Percentiles rank a stretch among this genome's conserved stretches.
phyloP scores from a whole-genome alignment of 1,140 invertebrate genomes.

The Drosophila nigromelanica region DNA sequence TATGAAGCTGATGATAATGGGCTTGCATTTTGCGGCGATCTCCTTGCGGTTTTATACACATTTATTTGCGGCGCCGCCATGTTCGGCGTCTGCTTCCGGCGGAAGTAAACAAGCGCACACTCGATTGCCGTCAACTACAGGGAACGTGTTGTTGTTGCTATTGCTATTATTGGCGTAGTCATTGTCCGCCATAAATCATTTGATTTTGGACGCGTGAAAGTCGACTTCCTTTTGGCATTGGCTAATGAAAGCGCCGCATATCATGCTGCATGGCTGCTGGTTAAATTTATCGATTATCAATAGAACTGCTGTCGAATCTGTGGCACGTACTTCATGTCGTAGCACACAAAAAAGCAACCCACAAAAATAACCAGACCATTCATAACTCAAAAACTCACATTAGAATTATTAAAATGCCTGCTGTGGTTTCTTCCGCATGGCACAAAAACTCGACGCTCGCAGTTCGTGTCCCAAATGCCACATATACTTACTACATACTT shows the following conservation, averaged over 20 bases:
- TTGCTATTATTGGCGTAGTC: conserved; percentile 42
- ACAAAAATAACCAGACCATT: conserved; percentile 24
- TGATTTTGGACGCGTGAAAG: conserved; percentile 57
- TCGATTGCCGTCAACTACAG: conserved; percentile 37
- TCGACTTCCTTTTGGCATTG: conserved; percentile 46
- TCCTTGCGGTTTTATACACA: conserved; percentile 47
- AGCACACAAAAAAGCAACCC: conserved; percentile 9
- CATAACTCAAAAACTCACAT: conserved; percentile 67
- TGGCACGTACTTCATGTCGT: conserved; percentile 41
- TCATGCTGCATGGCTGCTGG: conserved; percentile 16
- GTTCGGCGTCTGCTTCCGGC: conserved; percentile 55
- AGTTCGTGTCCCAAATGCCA: conserved; percentile 17
- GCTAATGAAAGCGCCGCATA: conserved; percentile 43
- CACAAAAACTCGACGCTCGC: conserved; percentile 34
- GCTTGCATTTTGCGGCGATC: conserved; percentile 36
- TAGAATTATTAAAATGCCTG: conserved; percentile 80
- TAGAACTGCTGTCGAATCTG: conserved; percentile 10
- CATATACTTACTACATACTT: conserved; percentile 26
- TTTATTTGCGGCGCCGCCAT: conserved; percentile 50
- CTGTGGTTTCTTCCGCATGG: conserved; percentile 67
- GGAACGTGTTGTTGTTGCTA: conserved; percentile 14
- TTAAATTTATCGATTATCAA: conserved; percentile 61
- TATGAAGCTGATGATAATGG: conserved; percentile 36
- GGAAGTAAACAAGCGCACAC: conserved; percentile 52
- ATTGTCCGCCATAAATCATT: conserved; percentile 69